A percentile compares a stretch with the other conserved stretches of the same genome.
These are phyloP conservation scores for Drosophila grimshawi DNA, from an alignment of 1,140 invertebrate species.

Conservation along the genomic window DNA sequence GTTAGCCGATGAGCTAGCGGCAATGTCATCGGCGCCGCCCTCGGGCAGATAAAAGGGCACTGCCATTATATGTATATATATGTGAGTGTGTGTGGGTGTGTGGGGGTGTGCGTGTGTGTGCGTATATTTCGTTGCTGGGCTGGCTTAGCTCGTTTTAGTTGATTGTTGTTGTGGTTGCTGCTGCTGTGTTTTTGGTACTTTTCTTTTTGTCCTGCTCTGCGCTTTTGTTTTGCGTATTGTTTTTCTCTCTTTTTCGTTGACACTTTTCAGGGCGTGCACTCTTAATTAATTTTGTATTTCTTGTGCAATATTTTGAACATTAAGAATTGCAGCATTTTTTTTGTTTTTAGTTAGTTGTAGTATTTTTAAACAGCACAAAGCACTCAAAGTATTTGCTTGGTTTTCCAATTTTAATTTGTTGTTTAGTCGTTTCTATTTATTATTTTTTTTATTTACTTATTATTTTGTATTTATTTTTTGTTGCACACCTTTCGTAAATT, in stretches of 20 bases:
- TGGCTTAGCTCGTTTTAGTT: too few species aligned
- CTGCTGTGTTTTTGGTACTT: constrained; percentile 29
- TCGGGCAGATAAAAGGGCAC: constrained; percentile 84
- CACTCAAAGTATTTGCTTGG: constrained; percentile 51
- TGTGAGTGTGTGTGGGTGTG: constrained; percentile 15
- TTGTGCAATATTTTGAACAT: constrained; percentile 77
- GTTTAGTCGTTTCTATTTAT: constrained; percentile 17
- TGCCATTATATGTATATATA: constrained; percentile 68
- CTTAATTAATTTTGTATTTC: constrained; percentile 77
- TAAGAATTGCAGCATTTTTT: constrained; percentile 59
- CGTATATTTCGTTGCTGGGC: constrained; percentile 28
- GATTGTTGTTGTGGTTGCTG: not conserved
- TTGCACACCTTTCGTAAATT: constrained; percentile 34
- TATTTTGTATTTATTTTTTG: constrained; percentile 16
- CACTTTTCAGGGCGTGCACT: constrained; percentile 61
- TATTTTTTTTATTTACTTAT: constrained; percentile 6
- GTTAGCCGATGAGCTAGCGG: constrained; percentile 65
- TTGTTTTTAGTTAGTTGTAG: constrained; percentile 31
- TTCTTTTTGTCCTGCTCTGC: constrained; percentile 39
- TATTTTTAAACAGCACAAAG: constrained; percentile 28
- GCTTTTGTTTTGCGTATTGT: constrained; percentile 32
- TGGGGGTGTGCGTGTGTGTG: constrained; percentile 15
- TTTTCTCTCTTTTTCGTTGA: constrained; percentile 30
- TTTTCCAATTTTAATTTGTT: constrained; percentile 4
- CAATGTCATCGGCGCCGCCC: constrained; percentile 75